Conservation (phyloP, 2,888 invertebrate species). For the Dicranocentrus wangi region DNA sequence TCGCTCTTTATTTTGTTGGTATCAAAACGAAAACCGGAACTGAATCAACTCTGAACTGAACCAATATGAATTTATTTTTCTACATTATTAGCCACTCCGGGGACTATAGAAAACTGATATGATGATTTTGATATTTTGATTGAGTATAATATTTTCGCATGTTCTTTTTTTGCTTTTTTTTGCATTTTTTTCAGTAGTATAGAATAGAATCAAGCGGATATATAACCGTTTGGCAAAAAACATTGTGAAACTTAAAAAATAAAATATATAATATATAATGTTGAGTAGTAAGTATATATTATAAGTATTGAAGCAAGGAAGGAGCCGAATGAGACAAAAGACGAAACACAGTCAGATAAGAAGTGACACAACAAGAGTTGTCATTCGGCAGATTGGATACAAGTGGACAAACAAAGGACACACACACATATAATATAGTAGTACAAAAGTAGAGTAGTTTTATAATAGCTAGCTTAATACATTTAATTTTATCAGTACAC, state of each 20-base stretch:
- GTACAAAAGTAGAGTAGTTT: constrained; percentile 53
- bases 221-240: constrained; percentile 16
- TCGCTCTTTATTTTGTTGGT: too few species aligned
- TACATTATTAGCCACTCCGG: too few species aligned
- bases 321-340: constrained; percentile 71
- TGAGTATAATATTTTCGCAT: too few species aligned
- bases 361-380: constrained; percentile 65
- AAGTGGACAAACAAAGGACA: constrained; percentile 72
- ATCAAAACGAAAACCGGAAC: too few species aligned
- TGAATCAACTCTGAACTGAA: too few species aligned
- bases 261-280: constrained; percentile 12
- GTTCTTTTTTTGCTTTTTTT: too few species aligned
- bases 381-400: constrained; percentile 72
- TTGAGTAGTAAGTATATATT: constrained; percentile 29
- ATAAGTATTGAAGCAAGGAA: constrained; percentile 73
- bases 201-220: too few species aligned
- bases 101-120: too few species aligned
- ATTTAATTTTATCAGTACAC: neutral
- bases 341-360: constrained; percentile 52
- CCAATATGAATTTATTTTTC: too few species aligned
- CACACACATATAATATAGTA: constrained; percentile 68
- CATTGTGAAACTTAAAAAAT: constrained; percentile 8
- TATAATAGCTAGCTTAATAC: constrained; percentile 7
- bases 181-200: too few species aligned
- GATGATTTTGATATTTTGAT: too few species aligned